These are phyloP conservation scores for Eulemur rufifrons DNA, from an alignment of 2,113 vertebrate species.

Conservation along the genomic window DNA sequence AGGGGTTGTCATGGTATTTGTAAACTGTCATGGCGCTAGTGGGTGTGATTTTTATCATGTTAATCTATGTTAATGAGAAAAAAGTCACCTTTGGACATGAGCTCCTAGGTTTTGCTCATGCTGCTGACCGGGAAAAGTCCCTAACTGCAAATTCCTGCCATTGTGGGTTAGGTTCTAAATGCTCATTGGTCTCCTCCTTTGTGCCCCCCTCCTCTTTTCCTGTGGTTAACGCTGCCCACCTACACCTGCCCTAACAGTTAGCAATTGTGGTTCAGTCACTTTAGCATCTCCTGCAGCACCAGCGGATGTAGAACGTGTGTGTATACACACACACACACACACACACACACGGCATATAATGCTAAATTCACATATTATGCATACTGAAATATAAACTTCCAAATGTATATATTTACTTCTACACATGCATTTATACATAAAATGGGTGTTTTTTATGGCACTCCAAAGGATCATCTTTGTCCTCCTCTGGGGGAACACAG, in stretches of 20 bases:
- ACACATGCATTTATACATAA: not conserved
- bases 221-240: too few species aligned
- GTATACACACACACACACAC: not conserved
- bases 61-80: too few species aligned
- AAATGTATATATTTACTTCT: not conserved
- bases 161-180: too few species aligned
- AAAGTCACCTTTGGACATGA: too few species aligned
- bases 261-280: not conserved
- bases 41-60: too few species aligned
- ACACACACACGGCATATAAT: not conserved
- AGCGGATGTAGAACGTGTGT: not conserved
- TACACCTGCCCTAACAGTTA: not conserved
- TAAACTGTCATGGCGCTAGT: too few species aligned
- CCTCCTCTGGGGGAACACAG: not conserved
- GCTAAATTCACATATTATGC: not conserved
- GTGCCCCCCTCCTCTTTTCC: too few species aligned
- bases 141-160: too few species aligned
- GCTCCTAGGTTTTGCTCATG: too few species aligned
- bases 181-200: too few species aligned
- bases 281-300: not conserved
- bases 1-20: too few species aligned
- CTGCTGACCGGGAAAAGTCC: too few species aligned
- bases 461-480: not conserved
- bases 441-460: not conserved
- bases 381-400: not conserved